Percentiles rank a stretch among this genome's conserved stretches.
These are phyloP conservation scores for Cydia fagiglandana DNA, from an alignment of 1,140 invertebrate species.

Conservation along the genomic window DNA sequence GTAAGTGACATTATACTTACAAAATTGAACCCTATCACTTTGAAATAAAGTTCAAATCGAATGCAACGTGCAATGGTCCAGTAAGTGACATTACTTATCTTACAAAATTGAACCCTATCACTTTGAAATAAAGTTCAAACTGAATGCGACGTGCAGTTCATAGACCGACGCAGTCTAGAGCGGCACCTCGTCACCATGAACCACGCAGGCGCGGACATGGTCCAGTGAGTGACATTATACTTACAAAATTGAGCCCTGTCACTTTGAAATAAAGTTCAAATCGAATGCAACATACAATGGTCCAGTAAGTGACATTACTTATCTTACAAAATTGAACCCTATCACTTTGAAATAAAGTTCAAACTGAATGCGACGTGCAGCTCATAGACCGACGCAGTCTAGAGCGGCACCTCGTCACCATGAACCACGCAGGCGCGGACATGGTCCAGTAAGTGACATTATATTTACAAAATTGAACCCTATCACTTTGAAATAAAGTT, in stretches of 20 bases:
- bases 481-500: no score
- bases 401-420: background rate
- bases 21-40: no score
- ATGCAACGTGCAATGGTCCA: no score
- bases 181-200: background rate
- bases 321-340: no score
- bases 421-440: background rate
- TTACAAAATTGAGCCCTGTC: no score
- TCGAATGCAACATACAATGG: no score
- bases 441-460: background rate
- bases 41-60: background rate
- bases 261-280: no score
- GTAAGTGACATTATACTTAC: background rate
- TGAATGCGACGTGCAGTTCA: background rate
- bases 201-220: background rate
- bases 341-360: no score
- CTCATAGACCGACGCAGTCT: background rate
- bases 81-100: no score
- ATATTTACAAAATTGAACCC: no score
- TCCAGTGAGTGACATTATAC: background rate
- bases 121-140: no score
- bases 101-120: no score
- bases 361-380: conserved; percentile 1
- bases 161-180: background rate
- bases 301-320: background rate